These are phyloP conservation scores for Meda fulgida DNA, from an alignment of 2,797 vertebrate species.

Conservation along the genomic window DNA sequence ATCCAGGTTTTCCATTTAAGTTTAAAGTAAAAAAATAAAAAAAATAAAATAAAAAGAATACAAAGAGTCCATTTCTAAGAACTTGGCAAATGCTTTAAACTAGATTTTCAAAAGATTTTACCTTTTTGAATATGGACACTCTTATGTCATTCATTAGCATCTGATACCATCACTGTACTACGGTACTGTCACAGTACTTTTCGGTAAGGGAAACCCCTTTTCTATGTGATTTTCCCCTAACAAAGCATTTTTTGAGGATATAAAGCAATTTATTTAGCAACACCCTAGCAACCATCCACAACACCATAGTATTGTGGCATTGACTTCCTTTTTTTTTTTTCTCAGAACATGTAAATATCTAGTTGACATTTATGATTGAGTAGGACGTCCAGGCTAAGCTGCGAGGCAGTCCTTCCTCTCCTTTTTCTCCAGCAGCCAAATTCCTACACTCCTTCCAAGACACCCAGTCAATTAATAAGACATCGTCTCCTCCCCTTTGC, in stretches of 20 bases:
- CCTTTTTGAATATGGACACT: not conserved
- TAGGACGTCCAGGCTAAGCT: conserved; percentile 28
- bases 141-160: not conserved
- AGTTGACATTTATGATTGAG: conserved; percentile 45
- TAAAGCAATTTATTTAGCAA: not conserved
- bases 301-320: not conserved
- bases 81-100: not conserved
- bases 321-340: not conserved
- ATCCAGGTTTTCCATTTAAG: not conserved
- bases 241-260: not conserved
- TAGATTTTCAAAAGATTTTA: no score
- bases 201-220: not conserved
- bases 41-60: no score
- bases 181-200: not conserved
- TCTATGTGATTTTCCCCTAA: not conserved
- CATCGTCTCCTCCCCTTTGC: conserved; percentile 82
- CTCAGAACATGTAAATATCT: conserved; percentile 12
- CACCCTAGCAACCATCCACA: conserved; percentile 2
- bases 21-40: not conserved
- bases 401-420: conserved; percentile 45
- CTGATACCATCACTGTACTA: not conserved
- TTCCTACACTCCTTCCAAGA: conserved; percentile 79
- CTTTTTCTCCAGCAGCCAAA: conserved; percentile 66
- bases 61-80: not conserved
- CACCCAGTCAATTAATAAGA: conserved; percentile 88